These are phyloP conservation scores for Hermodice carunculata DNA, from an alignment of 2,888 invertebrate genomes.

Conservation along the genomic window DNA sequence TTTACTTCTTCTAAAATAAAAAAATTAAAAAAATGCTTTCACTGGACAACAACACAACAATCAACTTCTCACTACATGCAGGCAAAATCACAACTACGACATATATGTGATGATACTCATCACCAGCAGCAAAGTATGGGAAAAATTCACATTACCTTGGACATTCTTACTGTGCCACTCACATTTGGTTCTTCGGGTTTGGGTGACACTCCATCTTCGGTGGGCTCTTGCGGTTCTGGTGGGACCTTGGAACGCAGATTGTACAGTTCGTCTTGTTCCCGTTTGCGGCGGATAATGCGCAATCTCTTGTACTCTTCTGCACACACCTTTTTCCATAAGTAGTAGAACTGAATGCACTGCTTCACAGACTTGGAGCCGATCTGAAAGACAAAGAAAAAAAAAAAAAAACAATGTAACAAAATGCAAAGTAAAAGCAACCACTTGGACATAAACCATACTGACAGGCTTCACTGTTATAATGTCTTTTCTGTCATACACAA, in stretches of 20 bases:
- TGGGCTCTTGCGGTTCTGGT: slow-evolving; percentile 8
- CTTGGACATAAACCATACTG: not conserved
- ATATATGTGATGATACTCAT: no score
- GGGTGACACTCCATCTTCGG: slow-evolving; percentile 13
- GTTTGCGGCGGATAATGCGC: slow-evolving; percentile 77
- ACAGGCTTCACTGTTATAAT: no score
- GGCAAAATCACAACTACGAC: no score
- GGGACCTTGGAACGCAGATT: slow-evolving; percentile 57
- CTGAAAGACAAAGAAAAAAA: slow-evolving; percentile 68
- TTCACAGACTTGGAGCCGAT: slow-evolving; percentile 89
- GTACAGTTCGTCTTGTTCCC: slow-evolving; percentile 69
- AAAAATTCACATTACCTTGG: slow-evolving; percentile 5
- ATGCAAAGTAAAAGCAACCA: not conserved
- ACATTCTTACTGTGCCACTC: not conserved
- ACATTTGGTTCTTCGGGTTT: slow-evolving; percentile 11
- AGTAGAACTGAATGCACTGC: slow-evolving; percentile 96
- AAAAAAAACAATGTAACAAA: not conserved
- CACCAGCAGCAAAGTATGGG: no score
- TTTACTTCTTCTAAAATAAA: no score
- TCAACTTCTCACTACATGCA: no score
- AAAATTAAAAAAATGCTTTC: no score
- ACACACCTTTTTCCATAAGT: slow-evolving; percentile 98
- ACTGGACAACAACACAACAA: no score
- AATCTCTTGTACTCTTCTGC: slow-evolving; percentile 88
- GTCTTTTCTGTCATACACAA: no score